These are phyloP conservation scores for Oryzias dopingdopingensis DNA, from an alignment of 2,797 vertebrate species.

Conservation along the genomic window DNA sequence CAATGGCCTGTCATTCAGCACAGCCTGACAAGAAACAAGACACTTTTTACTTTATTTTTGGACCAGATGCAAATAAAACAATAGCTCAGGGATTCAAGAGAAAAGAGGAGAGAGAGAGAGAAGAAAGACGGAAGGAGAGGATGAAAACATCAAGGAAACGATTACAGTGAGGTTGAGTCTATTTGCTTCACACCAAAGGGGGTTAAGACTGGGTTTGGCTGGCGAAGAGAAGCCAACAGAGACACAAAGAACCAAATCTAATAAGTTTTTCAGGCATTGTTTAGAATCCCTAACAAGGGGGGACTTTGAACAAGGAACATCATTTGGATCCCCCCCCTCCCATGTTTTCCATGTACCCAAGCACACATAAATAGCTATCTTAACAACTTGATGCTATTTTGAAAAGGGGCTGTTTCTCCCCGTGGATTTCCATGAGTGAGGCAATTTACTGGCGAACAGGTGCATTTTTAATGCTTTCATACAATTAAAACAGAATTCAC, in stretches of 20 bases:
- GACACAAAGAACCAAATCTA: conserved; percentile 76
- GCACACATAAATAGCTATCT: conserved; percentile 82
- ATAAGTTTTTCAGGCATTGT: conserved; percentile 80
- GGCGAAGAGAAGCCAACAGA: conserved; percentile 78
- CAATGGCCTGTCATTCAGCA: conserved; percentile 71
- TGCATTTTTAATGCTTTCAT: conserved; percentile 84
- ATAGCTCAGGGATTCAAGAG: conserved; percentile 73
- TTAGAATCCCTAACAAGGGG: conserved; percentile 79
- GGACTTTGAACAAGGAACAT: conserved; percentile 75
- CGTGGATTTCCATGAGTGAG: conserved; percentile 76
- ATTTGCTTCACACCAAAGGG: conserved; percentile 76
- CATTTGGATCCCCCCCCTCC: conserved; percentile 66
- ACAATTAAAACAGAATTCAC: conserved; percentile 81
- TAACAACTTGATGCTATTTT: conserved; percentile 82
- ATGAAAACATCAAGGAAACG: conserved; percentile 73
- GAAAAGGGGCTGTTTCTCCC: conserved; percentile 75
- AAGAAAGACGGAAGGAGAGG: conserved; percentile 56
- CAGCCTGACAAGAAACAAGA: conserved; percentile 52
- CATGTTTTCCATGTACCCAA: conserved; percentile 71
- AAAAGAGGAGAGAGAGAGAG: conserved; percentile 40
- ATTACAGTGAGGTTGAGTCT: conserved; percentile 63
- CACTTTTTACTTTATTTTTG: conserved; percentile 73
- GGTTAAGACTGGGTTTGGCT: conserved; percentile 81
- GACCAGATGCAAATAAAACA: conserved; percentile 77
- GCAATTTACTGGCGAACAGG: conserved; percentile 82